phyloP scores from a whole-genome alignment of 2,888 invertebrate genomes.

The Caenorhabditis uteleia region DNA sequence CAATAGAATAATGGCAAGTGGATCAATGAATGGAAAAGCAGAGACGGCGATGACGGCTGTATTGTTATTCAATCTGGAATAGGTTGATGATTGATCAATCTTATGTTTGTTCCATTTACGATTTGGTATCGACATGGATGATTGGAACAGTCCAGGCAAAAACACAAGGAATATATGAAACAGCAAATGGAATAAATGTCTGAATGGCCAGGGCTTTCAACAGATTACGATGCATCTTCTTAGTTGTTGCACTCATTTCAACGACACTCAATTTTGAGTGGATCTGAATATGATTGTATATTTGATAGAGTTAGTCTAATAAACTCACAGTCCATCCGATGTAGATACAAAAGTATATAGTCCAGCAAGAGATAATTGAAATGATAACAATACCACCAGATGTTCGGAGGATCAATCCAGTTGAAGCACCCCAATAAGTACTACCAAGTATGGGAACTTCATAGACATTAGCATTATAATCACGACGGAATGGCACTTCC shows the following conservation, averaged over 20 bases:
- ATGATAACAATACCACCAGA: constrained; percentile 22
- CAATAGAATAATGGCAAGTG: background rate
- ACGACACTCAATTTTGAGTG: background rate
- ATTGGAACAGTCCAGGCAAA: constrained; percentile 13
- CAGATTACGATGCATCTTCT: constrained; percentile 2
- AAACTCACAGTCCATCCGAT: constrained; percentile 23
- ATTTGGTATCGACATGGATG: no score
- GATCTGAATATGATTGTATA: background rate
- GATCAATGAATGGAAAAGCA: constrained; percentile 2
- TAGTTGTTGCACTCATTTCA: background rate
- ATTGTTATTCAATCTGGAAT: no score
- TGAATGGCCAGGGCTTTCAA: constrained; percentile 9
- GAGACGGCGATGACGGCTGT: background rate
- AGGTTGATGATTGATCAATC: no score
- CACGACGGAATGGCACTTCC: background rate
- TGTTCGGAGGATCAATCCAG: background rate
- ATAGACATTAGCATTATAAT: background rate
- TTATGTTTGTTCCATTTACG: no score
- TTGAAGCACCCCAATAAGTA: background rate
- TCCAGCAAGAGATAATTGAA: constrained; percentile 26
- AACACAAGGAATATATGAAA: constrained; percentile 13
- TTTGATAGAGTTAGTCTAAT: background rate
- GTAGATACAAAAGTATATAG: constrained; percentile 29
- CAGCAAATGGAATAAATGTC: constrained; percentile 6
- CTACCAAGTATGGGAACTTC: constrained; percentile 2